These are phyloP conservation scores for Engraulis encrasicolus DNA, from an alignment of 2,113 vertebrate genomes.

Conservation along the genomic window DNA sequence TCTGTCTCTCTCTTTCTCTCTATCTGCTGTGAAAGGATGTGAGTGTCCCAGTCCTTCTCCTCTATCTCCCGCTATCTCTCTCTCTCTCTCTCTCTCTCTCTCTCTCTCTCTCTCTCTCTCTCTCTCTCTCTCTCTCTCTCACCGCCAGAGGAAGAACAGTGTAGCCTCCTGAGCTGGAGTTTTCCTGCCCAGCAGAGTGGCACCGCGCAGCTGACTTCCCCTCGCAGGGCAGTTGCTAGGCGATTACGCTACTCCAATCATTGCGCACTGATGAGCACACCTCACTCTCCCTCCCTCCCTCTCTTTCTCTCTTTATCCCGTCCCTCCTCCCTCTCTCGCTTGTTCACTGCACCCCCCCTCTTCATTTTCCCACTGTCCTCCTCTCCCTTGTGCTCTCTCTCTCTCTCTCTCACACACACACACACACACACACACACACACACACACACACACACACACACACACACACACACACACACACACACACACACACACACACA, in stretches of 20 bases:
- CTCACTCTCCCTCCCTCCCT: slow-evolving; percentile 46
- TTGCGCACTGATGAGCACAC: slow-evolving; percentile 48
- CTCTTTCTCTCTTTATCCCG: too few relatives aligned
- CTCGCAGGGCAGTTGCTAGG: slow-evolving; percentile 78
- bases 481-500: too few relatives aligned
- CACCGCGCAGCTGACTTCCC: slow-evolving; percentile 70
- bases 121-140: slow-evolving; percentile 5
- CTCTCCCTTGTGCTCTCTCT: too few relatives aligned
- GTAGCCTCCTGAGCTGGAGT: background rate
- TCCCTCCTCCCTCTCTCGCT: too few relatives aligned
- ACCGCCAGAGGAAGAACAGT: background rate
- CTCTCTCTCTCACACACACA: background rate
- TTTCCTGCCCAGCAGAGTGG: slow-evolving; percentile 39
- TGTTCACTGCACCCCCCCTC: too few relatives aligned
- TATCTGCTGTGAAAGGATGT: slow-evolving; percentile 28
- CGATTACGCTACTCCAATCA: slow-evolving; percentile 70
- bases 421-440: too few relatives aligned
- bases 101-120: background rate
- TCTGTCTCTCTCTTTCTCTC: background rate
- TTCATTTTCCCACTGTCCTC: background rate
- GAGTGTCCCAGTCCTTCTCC: too few relatives aligned
- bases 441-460: too few relatives aligned
- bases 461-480: too few relatives aligned
- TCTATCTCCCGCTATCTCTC: background rate
- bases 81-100: background rate